Evolutionary conservation across 2,113 vertebrate species (phyloP).

Genomic region (Oncorhynchus clarkii): DNA sequence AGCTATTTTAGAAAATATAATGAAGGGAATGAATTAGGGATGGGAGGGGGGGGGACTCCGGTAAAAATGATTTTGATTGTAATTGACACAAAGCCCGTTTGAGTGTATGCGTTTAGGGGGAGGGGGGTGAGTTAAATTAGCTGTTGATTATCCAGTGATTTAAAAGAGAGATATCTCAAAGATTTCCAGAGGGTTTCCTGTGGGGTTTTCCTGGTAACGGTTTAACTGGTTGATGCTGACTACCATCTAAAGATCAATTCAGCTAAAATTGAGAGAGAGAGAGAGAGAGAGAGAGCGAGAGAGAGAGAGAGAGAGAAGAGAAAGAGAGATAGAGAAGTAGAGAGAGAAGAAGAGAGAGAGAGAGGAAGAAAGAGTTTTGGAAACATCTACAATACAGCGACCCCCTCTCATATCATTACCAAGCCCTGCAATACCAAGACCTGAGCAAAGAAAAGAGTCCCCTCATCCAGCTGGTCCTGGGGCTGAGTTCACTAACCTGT

Average conservation of each 20-base stretch:
- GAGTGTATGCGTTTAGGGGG: conserved; percentile 75
- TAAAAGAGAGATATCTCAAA: conserved; percentile 73
- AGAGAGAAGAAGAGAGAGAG: too few relatives aligned
- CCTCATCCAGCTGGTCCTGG: too few relatives aligned
- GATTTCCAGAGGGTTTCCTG: conserved; percentile 45
- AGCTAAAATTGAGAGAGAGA: background rate
- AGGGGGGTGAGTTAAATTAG: conserved; percentile 84
- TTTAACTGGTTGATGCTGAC: conserved; percentile 74
- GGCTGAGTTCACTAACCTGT: too few relatives aligned
- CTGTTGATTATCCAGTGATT: conserved; percentile 81
- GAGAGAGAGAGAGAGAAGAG: too few relatives aligned
- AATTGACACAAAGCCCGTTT: conserved; percentile 89
- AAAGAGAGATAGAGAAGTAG: too few relatives aligned
- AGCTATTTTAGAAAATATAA: conserved; percentile 28
- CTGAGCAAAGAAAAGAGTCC: too few relatives aligned
- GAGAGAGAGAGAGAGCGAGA: too few relatives aligned
- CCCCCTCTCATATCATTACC: too few relatives aligned
- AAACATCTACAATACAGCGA: too few relatives aligned
- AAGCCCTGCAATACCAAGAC: too few relatives aligned
- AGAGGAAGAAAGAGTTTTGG: too few relatives aligned
- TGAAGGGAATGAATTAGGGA: conserved; percentile 10
- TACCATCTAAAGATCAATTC: conserved; percentile 60
- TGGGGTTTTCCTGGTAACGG: conserved; percentile 25
- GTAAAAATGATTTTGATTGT: conserved; percentile 87
- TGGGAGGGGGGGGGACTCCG: conserved; percentile 73